Evolutionary conservation across 2,888 invertebrate genomes (phyloP).

Genomic region (Rhamnusium bicolor): DNA sequence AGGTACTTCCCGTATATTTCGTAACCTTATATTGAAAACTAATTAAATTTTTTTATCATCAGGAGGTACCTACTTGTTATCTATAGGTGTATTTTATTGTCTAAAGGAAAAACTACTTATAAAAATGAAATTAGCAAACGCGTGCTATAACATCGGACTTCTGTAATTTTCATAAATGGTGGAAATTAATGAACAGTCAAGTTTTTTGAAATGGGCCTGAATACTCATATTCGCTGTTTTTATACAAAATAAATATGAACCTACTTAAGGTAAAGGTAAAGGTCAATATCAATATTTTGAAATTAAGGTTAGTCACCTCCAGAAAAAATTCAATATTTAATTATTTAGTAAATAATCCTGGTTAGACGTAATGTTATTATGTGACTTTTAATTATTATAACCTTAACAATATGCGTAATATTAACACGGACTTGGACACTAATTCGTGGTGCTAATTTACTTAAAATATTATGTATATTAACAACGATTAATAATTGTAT

Average conservation of each 20-base stretch:
- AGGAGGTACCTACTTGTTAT: too few species aligned
- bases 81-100: too few species aligned
- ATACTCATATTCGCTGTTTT: not conserved
- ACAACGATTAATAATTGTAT: not conserved
- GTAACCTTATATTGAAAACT: slow-evolving; percentile 8
- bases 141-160: not conserved
- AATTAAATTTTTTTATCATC: too few species aligned
- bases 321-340: not conserved
- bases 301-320: not conserved
- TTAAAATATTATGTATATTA: not conserved
- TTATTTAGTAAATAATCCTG: not conserved
- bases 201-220: not conserved
- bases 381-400: not conserved
- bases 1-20: slow-evolving; percentile 1
- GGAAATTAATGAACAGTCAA: not conserved
- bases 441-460: not conserved
- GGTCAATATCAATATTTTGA: too few species aligned
- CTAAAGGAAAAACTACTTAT: too few species aligned
- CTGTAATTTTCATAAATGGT: not conserved
- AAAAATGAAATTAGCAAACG: too few species aligned
- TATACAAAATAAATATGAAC: not conserved
- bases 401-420: not conserved
- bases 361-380: not conserved
- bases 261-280: not conserved
- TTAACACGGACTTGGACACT: not conserved